These are phyloP conservation scores for Bovichtus diacanthus DNA, from an alignment of 2,797 vertebrate species.

Conservation along the genomic window DNA sequence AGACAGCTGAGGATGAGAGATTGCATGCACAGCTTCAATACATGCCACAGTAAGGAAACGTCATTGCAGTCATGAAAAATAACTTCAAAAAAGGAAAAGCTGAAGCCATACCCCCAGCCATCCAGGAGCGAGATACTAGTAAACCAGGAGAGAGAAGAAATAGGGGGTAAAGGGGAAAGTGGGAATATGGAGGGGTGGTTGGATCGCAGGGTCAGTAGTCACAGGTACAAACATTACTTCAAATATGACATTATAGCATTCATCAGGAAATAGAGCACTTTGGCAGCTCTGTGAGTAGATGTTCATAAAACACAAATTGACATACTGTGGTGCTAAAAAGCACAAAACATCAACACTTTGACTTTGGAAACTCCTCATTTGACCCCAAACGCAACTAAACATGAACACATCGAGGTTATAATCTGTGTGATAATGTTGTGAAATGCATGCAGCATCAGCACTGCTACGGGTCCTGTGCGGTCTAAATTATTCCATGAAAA, in stretches of 20 bases:
- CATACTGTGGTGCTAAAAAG: too few species aligned
- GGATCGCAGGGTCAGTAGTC: conserved; percentile 48
- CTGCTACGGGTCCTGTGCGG: conserved; percentile 5
- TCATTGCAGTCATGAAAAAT: conserved; percentile 49
- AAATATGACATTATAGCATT: conserved; percentile 41
- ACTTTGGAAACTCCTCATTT: not conserved
- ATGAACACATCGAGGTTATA: conserved; percentile 1
- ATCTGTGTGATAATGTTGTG: not conserved
- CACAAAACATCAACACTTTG: conserved; percentile 5
- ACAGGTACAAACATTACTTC: conserved; percentile 39
- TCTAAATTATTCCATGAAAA: not conserved
- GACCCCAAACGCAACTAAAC: not conserved
- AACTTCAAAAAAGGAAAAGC: conserved; percentile 80
- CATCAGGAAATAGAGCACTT: conserved; percentile 17
- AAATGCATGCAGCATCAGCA: conserved; percentile 43
- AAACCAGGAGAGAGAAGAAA: conserved; percentile 78
- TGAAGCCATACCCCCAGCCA: conserved; percentile 94
- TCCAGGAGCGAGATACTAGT: conserved; percentile 88
- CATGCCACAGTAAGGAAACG: conserved; percentile 69
- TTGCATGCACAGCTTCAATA: conserved; percentile 71
- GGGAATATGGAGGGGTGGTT: conserved; percentile 51
- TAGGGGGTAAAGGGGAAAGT: conserved; percentile 66
- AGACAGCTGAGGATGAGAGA: conserved; percentile 72
- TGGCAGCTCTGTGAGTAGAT: conserved; percentile 3
- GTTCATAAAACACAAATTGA: not conserved